phyloP scores from a whole-genome alignment of 2,113 vertebrate genomes.

The Esox niger region DNA sequence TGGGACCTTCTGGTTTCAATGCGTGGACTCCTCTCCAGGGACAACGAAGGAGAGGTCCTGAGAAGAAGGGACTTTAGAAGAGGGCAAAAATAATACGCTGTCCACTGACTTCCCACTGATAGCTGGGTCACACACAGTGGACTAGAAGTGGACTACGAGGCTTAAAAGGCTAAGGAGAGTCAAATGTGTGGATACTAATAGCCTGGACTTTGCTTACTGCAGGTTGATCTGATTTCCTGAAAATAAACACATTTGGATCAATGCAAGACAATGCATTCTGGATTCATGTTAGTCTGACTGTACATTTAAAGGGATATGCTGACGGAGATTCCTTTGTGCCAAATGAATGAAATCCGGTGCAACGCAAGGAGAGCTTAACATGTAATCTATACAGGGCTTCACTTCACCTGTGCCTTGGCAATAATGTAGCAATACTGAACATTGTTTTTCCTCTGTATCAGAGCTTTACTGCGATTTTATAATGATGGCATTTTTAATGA shows the following conservation, averaged over 20 bases:
- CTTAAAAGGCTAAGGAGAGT: too few relatives aligned
- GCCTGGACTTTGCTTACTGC: neutral
- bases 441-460: slow-evolving; percentile 69
- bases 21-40: neutral
- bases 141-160: slow-evolving; percentile 3
- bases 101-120: neutral
- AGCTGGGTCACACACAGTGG: neutral
- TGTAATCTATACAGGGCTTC: neutral
- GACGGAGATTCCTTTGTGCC: too few relatives aligned
- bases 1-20: too few relatives aligned
- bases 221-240: neutral
- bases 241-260: neutral
- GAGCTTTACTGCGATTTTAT: slow-evolving; percentile 45
- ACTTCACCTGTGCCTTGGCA: neutral
- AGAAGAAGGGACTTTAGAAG: neutral
- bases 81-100: neutral
- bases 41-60: neutral
- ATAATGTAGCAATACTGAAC: neutral
- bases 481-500: slow-evolving; percentile 24
- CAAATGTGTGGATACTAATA: neutral
- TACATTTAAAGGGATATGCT: too few relatives aligned
- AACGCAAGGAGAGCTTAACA: too few relatives aligned
- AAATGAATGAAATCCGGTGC: too few relatives aligned
- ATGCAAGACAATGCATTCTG: too few relatives aligned
- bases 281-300: too few relatives aligned